phyloP scores from a whole-genome alignment of 2,797 vertebrate genomes.

The Sciurus carolinensis region DNA sequence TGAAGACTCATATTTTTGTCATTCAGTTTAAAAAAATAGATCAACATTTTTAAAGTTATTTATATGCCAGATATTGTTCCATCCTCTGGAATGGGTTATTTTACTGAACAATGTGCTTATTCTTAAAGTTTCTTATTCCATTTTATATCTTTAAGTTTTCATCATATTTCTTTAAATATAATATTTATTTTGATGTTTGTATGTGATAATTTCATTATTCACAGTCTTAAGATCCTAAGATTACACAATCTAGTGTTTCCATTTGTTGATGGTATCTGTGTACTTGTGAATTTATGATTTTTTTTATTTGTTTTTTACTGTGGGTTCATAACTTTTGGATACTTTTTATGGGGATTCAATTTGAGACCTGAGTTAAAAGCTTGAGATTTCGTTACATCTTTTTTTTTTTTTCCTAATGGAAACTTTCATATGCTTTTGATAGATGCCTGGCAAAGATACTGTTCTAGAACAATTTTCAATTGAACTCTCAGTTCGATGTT shows the following conservation, averaged over 20 bases:
- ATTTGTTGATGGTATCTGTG: not conserved
- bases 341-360: not conserved
- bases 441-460: not conserved
- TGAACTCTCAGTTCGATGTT: not conserved
- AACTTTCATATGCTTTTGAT: constrained; percentile 40
- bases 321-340: constrained; percentile 23
- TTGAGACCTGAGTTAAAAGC: not conserved
- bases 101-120: not conserved
- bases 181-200: not conserved
- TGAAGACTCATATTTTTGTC: not conserved
- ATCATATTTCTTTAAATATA: not conserved
- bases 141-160: not conserved
- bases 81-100: not conserved
- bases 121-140: constrained; percentile 23
- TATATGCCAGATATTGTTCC: not conserved
- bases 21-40: not conserved
- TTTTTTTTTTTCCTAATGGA: not conserved
- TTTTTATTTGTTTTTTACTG: not conserved
- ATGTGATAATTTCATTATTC: not conserved
- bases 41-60: constrained; percentile 41
- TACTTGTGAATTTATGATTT: not conserved
- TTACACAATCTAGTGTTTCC: not conserved
- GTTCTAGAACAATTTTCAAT: constrained; percentile 39
- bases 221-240: not conserved
- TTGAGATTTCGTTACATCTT: not conserved